Evolutionary conservation across 2,797 vertebrate genomes (phyloP).

Genomic region (Threskiornis aethiopicus): DNA sequence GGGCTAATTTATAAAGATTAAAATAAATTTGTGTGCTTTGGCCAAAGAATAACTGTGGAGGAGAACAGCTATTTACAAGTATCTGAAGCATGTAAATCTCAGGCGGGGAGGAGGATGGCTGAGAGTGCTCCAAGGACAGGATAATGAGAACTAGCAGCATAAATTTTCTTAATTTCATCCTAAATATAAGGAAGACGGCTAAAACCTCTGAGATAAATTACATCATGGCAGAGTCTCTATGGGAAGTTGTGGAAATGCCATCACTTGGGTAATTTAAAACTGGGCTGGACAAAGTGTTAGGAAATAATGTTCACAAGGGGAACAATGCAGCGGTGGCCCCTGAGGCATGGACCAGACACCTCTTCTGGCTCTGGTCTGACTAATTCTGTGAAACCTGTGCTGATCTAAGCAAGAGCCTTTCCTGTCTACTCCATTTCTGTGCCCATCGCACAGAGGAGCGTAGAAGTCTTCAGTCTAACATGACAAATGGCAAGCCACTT

Average conservation of each 20-base stretch:
- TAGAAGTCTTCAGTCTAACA: neutral
- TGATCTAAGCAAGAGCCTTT: neutral
- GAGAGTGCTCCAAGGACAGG: constrained; percentile 42
- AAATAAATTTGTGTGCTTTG: constrained; percentile 45
- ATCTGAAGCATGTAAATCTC: constrained; percentile 52
- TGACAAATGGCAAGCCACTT: neutral
- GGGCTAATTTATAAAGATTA: constrained; percentile 54
- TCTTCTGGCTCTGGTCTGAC: constrained; percentile 3
- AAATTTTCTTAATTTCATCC: constrained; percentile 59
- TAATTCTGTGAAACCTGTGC: neutral
- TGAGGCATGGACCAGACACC: neutral
- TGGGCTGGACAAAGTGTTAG: neutral
- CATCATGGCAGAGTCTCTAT: neutral
- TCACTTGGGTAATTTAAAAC: constrained; percentile 51
- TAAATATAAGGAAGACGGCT: constrained; percentile 25
- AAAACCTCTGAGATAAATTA: constrained; percentile 46
- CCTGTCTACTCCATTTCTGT: neutral
- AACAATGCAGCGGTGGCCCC: neutral
- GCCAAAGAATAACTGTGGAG: constrained; percentile 15
- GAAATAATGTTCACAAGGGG: constrained; percentile 19
- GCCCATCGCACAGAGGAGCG: neutral
- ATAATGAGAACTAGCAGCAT: constrained; percentile 54
- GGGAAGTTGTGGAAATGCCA: constrained; percentile 34
- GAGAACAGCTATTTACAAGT: constrained; percentile 52
- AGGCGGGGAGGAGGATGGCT: constrained; percentile 8